Evolutionary conservation across 2,888 invertebrate genomes (phyloP), one percentile per base, ranked within the genome.

Genomic region (Osmoderma eremita): DNA sequence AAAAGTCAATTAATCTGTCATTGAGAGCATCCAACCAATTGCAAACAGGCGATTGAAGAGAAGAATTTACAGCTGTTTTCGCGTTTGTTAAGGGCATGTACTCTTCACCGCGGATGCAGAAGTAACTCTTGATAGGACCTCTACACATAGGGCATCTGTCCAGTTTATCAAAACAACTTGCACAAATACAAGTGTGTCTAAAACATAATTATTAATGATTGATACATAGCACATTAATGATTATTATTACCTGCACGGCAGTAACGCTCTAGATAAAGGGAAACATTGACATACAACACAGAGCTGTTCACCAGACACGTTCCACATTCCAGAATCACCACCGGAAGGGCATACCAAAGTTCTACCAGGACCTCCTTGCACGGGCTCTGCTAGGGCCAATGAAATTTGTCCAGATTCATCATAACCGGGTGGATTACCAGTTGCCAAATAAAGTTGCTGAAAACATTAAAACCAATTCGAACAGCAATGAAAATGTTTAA

Each of bases 121-220:
- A 94, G 84, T 92, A 94, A 76, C 91, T 91, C 72, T 90, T 90
- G 76, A 94, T 93, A 48, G 88, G 89, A 73, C 92, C 90, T 68
- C 94, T 87, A 82, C 95, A 95, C 86, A 95, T 92, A 17, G 95
- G 95, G 79, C 95, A 95, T 73, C 91, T 88, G 79, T 93, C 92
- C 72, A 95, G 83, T 79, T 91, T 91, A 50, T 88, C 88, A 77
- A 94, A 90, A 78, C 94, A 95, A 50, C 88, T 85, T 20, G 90
- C 89, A 80, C 95, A 95, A 39, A 94, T 89, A 76, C 94, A 94
- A 3, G 94, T 93, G 82, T 95, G 94, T 15, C 92, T 82, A 69
- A 63, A 78, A 78, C 58, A 56, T 65, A 50, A 69, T 69, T 66
- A 24, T 42, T 41, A 39, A 66, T 36, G 10, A n/a, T 54, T 22